Evolutionary conservation across 2,888 invertebrate genomes (phyloP), one percentile per base, ranked within the genome.

Genomic region (Agapetus fuscipes): DNA sequence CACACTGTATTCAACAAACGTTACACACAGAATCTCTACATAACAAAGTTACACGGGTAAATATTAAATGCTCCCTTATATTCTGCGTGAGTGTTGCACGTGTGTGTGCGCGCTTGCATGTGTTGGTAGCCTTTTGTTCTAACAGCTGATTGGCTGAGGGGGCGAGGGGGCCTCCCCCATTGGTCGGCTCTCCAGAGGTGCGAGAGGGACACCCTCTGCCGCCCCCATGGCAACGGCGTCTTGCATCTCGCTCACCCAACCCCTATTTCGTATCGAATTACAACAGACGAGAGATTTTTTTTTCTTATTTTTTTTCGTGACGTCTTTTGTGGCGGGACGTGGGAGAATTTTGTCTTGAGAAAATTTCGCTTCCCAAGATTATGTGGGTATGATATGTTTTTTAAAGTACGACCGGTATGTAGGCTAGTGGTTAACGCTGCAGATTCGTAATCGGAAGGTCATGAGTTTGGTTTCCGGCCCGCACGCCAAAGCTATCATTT

Each of bases 81-180:
- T n/a, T n/a, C n/a, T n/a, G n/a, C n/a, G n/a, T n/a, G n/a, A n/a
- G n/a, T n/a, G n/a, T n/a, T n/a, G n/a, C n/a, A n/a, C n/a, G n/a
- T n/a, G n/a, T n/a, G n/a, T n/a, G n/a, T n/a, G n/a, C n/a, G 25
- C 16, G 25, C 11, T 13, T 34, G 34, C 34, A 30, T 40, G 34
- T 46, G 40, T 41, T 25, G 17, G 30, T 31, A 17, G 40, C 66
- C 69, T 63, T 66, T 70, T 70, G 70, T 70, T 70, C 70, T 69
- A 70, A 66, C 67, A 70, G 70, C 69, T 69, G 70, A 70, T 70
- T 70, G 70, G 70, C 62, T 63, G 61, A 65, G 59, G 36, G 68
- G 69, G 68, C 67, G 66, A 69, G 70, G 68, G 69, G 66, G 65
- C 66, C 67, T 62, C 68, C 68, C 68, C 66, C 64, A 70, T 70